Percentiles rank a stretch among this genome's conserved stretches.
phyloP scores from a whole-genome alignment of 2,113 vertebrate species.

The Benitochromis conjunctus region DNA sequence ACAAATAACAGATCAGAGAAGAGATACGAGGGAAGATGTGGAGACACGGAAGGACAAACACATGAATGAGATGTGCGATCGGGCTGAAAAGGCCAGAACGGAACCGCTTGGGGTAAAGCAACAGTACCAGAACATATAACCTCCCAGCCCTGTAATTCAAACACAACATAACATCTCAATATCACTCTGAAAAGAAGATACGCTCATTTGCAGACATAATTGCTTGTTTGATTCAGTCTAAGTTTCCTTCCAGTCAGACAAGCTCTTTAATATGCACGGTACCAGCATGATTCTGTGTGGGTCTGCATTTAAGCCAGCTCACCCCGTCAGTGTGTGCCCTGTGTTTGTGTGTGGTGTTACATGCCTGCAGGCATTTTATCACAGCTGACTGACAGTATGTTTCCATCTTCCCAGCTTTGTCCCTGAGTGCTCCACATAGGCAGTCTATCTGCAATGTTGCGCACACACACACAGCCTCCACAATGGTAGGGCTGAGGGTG shows the following conservation, averaged over 20 bases:
- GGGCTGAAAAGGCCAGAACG: neutral
- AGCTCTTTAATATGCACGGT: neutral
- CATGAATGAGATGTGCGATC: neutral
- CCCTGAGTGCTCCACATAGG: conserved; percentile 18
- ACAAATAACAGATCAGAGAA: neutral
- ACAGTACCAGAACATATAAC: neutral
- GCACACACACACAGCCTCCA: neutral
- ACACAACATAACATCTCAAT: neutral
- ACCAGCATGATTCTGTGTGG: neutral
- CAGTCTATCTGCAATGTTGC: neutral
- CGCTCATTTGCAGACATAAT: neutral
- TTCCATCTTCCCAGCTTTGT: conserved; percentile 39
- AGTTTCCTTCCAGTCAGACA: neutral
- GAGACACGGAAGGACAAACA: neutral
- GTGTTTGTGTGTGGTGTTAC: neutral
- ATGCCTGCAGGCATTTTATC: conserved; percentile 45
- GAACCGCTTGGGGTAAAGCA: neutral
- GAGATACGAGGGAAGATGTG: neutral
- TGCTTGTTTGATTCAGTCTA: neutral
- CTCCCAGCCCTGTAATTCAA: neutral
- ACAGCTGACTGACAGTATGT: conserved; percentile 35
- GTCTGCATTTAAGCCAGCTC: neutral
- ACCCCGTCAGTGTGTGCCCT: neutral
- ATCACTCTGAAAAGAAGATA: neutral
- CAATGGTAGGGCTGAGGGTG: neutral